Evolutionary conservation across 1,140 invertebrate species (phyloP), one percentile per base, ranked within the genome.

Genomic region (Cydia strobilella): DNA sequence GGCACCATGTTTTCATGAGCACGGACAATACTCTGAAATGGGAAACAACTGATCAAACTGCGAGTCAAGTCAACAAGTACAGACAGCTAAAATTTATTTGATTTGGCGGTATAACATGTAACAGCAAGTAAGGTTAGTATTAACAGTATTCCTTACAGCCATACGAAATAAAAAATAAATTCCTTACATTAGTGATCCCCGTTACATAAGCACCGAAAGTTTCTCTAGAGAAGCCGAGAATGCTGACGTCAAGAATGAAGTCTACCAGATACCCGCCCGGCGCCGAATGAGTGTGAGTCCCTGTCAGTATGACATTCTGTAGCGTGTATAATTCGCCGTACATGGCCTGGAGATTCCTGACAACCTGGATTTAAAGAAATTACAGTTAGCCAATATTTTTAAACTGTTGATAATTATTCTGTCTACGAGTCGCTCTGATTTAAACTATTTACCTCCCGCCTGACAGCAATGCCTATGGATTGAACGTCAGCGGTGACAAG

Each of bases 251-350:
- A 80, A 97, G 97, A 12, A 98, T 90, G 23, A 98, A 91, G 86
- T 98, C 96, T 88, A 98, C 96, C 82, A 98, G 94, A 88, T 96
- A 97, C 1, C 98, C 98, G 0, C 97, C 98, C 0, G 97, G 97
- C 0, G 94, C 95, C 5, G 96, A 96, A 86, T 99, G 98, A 0
- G 97, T 98, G 83, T 98, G 98, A 0, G 97, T 98, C 0, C 96
- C 97, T 82, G 96, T 97, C 20, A 99, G 92, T 88, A 97, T 96
- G 3, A 98, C 94, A 84, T 99, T 99, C 25, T 95, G 93, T 20
- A 96, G 94, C 3, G 91, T 95, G 86, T 98, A 98, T 15, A 96
- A 84, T 31, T 95, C 92, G 0, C 95, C 96, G 84, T 95, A 98
- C 54, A 93, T 88, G 18, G 91, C 78, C 80, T 95, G 88, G 27